phyloP scores from a whole-genome alignment of 2,797 vertebrate species.

The Artibeus jamaicensis region DNA sequence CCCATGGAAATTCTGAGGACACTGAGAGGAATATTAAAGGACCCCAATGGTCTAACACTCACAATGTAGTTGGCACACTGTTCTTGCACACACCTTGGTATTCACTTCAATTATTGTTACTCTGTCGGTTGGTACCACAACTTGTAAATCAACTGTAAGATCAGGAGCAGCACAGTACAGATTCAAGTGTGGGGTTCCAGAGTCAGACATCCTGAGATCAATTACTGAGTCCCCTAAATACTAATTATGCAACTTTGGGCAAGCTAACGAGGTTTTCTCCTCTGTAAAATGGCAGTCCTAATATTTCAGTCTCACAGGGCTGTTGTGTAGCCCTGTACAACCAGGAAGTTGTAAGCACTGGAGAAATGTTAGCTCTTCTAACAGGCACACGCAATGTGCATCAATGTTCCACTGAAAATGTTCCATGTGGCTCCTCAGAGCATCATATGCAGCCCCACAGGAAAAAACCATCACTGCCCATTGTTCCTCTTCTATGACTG shows the following conservation, averaged over 20 bases:
- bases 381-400: neutral
- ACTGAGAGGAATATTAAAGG: neutral
- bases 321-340: too few relatives aligned
- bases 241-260: neutral
- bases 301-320: neutral
- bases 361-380: neutral
- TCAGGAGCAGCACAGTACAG: neutral
- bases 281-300: neutral
- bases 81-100: neutral
- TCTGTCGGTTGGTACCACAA: neutral
- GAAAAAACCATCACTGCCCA: neutral
- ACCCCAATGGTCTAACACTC: neutral
- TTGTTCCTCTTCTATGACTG: neutral
- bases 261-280: neutral
- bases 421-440: neutral
- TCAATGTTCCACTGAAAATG: accelerated
- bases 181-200: neutral
- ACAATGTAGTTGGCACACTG: accelerated
- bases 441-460: neutral
- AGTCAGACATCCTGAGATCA: neutral
- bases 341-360: neutral
- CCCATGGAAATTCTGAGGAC: neutral
- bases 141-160: neutral
- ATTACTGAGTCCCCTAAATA: neutral
- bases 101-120: neutral